These are phyloP conservation scores for Molossus molossus DNA, from an alignment of 2,797 vertebrate species.

Conservation along the genomic window DNA sequence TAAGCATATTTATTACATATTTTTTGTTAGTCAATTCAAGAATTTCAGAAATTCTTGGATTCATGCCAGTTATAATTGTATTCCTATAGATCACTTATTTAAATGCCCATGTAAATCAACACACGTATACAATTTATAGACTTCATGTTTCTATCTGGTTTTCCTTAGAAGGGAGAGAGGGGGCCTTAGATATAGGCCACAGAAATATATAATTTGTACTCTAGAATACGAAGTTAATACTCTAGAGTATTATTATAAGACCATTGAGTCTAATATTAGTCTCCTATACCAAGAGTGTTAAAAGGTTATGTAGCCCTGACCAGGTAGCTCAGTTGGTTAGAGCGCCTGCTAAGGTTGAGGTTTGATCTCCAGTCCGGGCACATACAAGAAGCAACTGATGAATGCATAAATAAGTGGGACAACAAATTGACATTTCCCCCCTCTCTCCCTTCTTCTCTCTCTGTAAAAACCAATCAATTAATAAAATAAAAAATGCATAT, in stretches of 20 bases:
- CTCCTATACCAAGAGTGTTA: background rate
- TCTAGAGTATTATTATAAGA: background rate
- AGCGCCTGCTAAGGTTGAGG: no score
- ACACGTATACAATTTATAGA: background rate
- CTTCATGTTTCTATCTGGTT: background rate
- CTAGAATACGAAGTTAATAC: background rate
- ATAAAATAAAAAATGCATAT: no score
- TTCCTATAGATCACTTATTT: slow-evolving; percentile 2
- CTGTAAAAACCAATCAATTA: no score
- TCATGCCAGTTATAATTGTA: background rate
- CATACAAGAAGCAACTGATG: no score
- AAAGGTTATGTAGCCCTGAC: background rate
- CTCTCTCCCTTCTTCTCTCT: no score
- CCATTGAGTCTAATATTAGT: background rate
- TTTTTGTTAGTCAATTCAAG: background rate
- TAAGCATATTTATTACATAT: background rate
- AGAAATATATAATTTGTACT: background rate
- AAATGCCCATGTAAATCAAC: background rate
- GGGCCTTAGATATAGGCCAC: background rate
- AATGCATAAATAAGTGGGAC: no score
- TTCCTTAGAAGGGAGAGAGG: no score
- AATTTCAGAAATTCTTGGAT: slow-evolving; percentile 63
- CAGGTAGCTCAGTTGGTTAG: no score
- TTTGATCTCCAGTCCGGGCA: no score
- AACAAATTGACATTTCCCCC: no score